A percentile compares a stretch with the other conserved stretches of the same genome.
Evolutionary conservation across 2,797 vertebrate species (phyloP).

Genomic region (Masticophis lateralis): DNA sequence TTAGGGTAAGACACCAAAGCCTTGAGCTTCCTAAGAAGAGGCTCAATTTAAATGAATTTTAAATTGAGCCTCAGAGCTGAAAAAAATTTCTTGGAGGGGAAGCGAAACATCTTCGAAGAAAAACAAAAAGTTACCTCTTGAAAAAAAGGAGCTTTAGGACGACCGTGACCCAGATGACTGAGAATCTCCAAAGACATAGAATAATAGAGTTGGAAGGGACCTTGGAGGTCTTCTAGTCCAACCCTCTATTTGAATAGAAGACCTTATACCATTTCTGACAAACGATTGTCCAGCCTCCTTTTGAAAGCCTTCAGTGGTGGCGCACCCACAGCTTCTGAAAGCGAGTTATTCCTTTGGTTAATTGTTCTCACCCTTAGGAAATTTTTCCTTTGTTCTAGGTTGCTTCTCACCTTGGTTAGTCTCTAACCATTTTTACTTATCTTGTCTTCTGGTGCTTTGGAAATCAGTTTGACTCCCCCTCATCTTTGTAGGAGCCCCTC

Average conservation of each 20-base stretch:
- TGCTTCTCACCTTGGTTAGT: neutral
- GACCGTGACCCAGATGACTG: too few species aligned
- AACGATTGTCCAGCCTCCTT: neutral
- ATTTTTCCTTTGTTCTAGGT: neutral
- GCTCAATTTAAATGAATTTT: neutral
- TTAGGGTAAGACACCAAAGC: neutral
- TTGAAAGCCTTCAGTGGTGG: neutral
- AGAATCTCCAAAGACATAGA: neutral
- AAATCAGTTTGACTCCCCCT: neutral
- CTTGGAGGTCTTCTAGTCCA: neutral
- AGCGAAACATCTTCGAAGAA: too few species aligned
- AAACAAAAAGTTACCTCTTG: too few species aligned
- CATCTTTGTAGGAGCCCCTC: neutral
- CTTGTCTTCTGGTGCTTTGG: neutral
- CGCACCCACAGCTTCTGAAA: neutral
- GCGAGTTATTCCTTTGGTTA: neutral
- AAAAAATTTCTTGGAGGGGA: too few species aligned
- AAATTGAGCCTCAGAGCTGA: neutral
- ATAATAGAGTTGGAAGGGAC: neutral
- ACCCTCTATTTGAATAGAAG: neutral
- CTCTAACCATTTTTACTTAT: neutral
- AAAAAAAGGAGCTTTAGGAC: too few species aligned
- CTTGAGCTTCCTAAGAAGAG: neutral
- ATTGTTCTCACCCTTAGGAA: neutral
- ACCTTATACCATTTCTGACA: neutral